Evolutionary conservation across 2,113 vertebrate genomes (phyloP).

Genomic region (Stercorarius parasiticus): DNA sequence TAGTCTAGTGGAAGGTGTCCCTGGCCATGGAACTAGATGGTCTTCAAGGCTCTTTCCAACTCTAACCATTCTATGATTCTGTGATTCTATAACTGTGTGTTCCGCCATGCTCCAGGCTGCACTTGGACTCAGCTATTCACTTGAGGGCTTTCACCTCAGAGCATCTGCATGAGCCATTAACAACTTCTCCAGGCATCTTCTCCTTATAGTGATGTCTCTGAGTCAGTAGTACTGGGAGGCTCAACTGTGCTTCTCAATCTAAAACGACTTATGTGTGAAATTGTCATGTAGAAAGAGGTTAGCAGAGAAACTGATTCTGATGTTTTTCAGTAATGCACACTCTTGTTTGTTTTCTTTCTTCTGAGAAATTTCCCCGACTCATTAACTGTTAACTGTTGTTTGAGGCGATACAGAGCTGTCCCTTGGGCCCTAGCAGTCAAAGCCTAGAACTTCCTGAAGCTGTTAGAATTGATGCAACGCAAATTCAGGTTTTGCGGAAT

Average conservation of each 20-base stretch:
- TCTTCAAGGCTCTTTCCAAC: background rate
- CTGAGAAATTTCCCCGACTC: background rate
- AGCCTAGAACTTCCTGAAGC: background rate
- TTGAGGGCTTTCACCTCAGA: background rate
- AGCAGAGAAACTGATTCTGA: background rate
- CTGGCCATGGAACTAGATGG: background rate
- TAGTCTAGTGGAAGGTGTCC: background rate
- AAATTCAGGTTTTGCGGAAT: background rate
- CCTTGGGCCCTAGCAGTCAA: background rate
- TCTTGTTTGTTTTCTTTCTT: background rate
- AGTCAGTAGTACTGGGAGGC: background rate
- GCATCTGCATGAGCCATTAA: background rate
- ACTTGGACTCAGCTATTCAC: background rate
- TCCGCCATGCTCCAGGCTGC: background rate
- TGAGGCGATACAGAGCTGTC: accelerated
- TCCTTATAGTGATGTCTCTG: background rate
- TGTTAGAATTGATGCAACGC: background rate
- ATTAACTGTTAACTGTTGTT: background rate
- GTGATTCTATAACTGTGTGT: background rate
- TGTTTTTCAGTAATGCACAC: background rate
- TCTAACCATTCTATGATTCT: background rate
- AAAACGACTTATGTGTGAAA: background rate
- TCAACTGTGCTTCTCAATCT: background rate
- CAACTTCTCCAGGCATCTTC: background rate
- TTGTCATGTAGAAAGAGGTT: background rate